Evolutionary conservation across 2,888 invertebrate species (phyloP).

Genomic region (Stenolophus ochropezus): DNA sequence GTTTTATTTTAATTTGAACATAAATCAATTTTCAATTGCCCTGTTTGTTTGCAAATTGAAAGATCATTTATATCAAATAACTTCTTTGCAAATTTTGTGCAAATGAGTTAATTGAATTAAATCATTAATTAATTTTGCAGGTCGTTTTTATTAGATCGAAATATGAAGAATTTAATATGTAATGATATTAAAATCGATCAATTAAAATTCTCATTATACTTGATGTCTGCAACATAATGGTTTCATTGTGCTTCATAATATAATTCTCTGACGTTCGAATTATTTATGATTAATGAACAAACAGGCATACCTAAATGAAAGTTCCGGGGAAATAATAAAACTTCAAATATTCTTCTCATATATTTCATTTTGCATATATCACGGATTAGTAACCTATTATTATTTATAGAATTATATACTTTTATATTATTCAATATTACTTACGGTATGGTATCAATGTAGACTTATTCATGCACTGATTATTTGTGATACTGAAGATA

Average conservation of each 20-base stretch:
- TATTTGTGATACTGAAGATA: too few relatives aligned
- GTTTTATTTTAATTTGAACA: too few relatives aligned
- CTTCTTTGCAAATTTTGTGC: background rate
- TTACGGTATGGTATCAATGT: too few relatives aligned
- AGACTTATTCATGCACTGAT: too few relatives aligned
- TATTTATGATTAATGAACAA: conserved; percentile 37
- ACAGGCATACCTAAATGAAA: conserved; percentile 15
- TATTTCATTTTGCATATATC: background rate
- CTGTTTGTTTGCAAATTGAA: background rate
- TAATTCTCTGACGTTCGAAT: conserved; percentile 41
- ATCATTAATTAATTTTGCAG: conserved; percentile 20
- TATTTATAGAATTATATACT: background rate
- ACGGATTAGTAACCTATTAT: background rate
- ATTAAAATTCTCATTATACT: conserved; percentile 31
- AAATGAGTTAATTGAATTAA: conserved; percentile 32
- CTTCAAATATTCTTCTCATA: background rate
- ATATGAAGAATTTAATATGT: conserved; percentile 39
- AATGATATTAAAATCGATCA: conserved; percentile 40
- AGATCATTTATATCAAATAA: background rate
- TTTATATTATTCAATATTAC: too few relatives aligned
- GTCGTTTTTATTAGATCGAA: conserved; percentile 34
- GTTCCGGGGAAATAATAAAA: conserved; percentile 14
- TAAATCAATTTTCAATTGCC: background rate
- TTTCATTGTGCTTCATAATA: conserved; percentile 31
- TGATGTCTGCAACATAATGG: conserved; percentile 32